Percentiles rank a stretch among this genome's conserved stretches.
Evolutionary conservation across 2,888 invertebrate genomes (phyloP).

Genomic region (Beris chalybata): DNA sequence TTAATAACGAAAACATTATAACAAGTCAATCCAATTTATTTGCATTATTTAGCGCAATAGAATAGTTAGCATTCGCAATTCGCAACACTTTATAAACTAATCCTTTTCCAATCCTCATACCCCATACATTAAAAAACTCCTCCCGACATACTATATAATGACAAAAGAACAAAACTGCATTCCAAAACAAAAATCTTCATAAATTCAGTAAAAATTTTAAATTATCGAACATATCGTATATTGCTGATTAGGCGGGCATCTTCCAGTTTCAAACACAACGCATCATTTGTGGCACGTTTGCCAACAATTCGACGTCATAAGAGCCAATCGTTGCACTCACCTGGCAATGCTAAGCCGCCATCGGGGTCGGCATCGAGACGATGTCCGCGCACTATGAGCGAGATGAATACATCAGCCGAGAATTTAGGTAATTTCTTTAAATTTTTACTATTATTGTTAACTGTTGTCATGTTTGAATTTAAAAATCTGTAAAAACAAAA

Average conservation of each 20-base stretch:
- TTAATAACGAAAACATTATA: no score
- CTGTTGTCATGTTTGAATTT: slow-evolving; percentile 55
- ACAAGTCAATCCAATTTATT: no score
- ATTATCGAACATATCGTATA: slow-evolving; percentile 47
- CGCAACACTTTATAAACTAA: no score
- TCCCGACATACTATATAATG: neutral
- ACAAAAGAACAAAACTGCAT: neutral
- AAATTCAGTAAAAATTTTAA: slow-evolving; percentile 38
- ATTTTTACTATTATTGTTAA: slow-evolving; percentile 48
- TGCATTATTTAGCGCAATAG: no score
- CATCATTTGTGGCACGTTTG: slow-evolving; percentile 88
- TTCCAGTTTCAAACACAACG: slow-evolving; percentile 89
- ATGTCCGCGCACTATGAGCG: slow-evolving; percentile 66
- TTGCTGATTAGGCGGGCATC: slow-evolving; percentile 67
- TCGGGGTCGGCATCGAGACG: slow-evolving; percentile 50
- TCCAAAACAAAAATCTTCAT: slow-evolving; percentile 21
- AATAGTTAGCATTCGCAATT: no score
- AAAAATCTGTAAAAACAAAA: slow-evolving; percentile 42
- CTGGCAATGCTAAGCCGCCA: slow-evolving; percentile 57
- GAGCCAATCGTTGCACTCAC: slow-evolving; percentile 76
- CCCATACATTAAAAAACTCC: no score
- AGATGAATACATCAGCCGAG: slow-evolving; percentile 74
- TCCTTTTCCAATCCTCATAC: no score
- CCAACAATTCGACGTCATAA: slow-evolving; percentile 84
- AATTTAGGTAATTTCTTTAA: slow-evolving; percentile 65